Evolutionary conservation across 2,797 vertebrate genomes (phyloP), one percentile per base, ranked within the genome.

Genomic region (Urophycis tenuis): DNA sequence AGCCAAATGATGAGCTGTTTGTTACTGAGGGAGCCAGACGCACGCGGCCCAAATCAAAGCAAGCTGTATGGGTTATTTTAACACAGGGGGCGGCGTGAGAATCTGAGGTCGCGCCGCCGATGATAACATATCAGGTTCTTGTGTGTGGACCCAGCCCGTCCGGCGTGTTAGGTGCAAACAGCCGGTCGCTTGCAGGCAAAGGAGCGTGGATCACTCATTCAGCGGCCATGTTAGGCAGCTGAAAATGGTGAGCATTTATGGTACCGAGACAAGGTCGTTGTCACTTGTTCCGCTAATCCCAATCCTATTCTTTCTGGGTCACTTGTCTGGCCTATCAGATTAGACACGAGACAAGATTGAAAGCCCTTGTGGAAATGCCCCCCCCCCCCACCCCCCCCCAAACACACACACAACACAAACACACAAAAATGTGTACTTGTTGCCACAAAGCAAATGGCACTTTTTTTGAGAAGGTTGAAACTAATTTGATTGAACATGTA

Each of bases 281-380:
- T 80, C 81, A 83, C 79, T 77, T 41, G 79, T 83, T 78, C 74
- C 85, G 80, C 75, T 87, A 89, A 88, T 87, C 82, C 80, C 79
- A 82, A 82, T 85, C 76, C 29, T 73, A 80, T 77, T 82, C 74
- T 85, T 74, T 33, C 64, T 67, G 75, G 75, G 80, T 74, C 74
- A 74, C 76, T 75, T 81, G 81, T 79, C 53, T 69, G 73, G 75
- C 53, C 49, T 74, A 82, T 81, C 81, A 82, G 89, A 88, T 90
- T 85, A 89, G 49, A 71, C 17, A 81, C 79, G 72, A 82, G 82
- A 79, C 83, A 82, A 84, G 3, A 81, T 76, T 75, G 79, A 73
- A 19, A 70, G 31, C 64, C 75, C 33, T 15, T 81, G 81, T 84
- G 80, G 81, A 79, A 77, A 75, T 53, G 17, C 45, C 41, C 39